Base-by-base conservation (phyloP, 2,888 invertebrate species). In the Gymnoscelis rufifasciata region DNA sequence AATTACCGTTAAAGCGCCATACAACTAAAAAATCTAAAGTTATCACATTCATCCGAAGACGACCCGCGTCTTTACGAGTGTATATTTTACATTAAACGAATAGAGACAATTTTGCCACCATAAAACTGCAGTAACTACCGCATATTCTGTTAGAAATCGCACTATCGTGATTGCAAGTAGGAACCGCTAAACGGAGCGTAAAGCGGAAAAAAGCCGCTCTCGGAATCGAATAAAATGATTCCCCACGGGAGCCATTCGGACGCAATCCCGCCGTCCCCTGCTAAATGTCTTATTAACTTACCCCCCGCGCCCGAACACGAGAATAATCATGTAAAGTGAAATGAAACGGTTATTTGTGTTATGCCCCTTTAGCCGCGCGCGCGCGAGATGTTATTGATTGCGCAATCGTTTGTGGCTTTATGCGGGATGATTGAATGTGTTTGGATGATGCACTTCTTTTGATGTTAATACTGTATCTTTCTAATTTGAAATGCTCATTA, bases 201-300 rank as follows among this genome's bases (percentile, higher is more conserved):
- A 82, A 83, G 78, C 79, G 78, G 79, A 86, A 87, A 84, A 87
- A 87, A 81, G 76, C 78, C 79, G 80, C 78, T 76, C 79, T 87
- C 88, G 88, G 90, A 91, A 91, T 91, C 91, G 90, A 91, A 91
- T 91, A 91, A 91, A 91, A 91, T 91, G 91, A 91, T 91, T 91
- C 91, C 91, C 91, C 91, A 69, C 79, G 91, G 90, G 91, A 89
- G 90, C 90, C 90, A 91, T 91, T 91, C 90, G 90, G 89, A 90
- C 90, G 89, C 90, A 90, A 87, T 87, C 86, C 87, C 83, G 87
- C 88, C 83, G 83, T 82, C 86, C 83, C 86, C 81, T 78, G 86
- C 88, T 87, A 86, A 86, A 88, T 87, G 86, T 87, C 87, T 87
- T 88, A 86, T 87, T 86, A 88, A 87, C 87, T 87, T 87, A 86